phyloP scores from a whole-genome alignment of 2,797 vertebrate genomes.

The Halcyon smyrnensis region DNA sequence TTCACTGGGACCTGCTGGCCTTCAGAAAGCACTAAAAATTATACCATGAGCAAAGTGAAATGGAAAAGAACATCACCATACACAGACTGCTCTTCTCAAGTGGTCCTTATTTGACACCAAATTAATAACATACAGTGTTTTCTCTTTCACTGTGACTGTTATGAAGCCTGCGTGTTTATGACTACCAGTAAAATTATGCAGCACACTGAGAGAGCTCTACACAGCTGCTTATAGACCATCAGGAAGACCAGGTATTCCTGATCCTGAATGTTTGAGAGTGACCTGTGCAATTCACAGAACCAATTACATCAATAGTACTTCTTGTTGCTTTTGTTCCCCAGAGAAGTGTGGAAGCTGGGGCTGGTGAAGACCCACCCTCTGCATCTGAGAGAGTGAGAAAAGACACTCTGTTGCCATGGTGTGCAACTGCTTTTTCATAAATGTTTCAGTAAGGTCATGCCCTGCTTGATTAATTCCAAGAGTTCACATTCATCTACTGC shows the following conservation, averaged over 20 bases:
- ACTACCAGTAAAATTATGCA: neutral
- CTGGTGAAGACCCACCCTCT: neutral
- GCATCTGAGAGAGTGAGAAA: neutral
- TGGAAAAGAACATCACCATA: neutral
- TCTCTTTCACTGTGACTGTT: neutral
- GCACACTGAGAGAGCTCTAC: neutral
- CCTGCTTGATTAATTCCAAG: constrained; percentile 70
- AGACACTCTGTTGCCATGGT: constrained; percentile 38
- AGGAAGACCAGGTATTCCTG: neutral
- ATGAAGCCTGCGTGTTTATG: fast-evolving
- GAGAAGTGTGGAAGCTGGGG: neutral
- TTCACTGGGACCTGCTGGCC: neutral
- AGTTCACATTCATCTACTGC: constrained; percentile 66
- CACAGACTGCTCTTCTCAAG: neutral
- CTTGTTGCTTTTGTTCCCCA: constrained; percentile 5
- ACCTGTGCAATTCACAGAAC: neutral
- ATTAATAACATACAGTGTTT: neutral
- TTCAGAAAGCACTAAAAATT: neutral
- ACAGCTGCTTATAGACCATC: neutral
- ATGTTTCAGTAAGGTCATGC: constrained; percentile 60
- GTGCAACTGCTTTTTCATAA: constrained; percentile 64
- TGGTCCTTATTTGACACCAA: neutral
- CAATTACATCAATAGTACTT: constrained; percentile 23
- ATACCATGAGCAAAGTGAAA: neutral
- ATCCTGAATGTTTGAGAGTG: neutral